These are phyloP conservation scores for Orestias chungarensis DNA, from an alignment of 2,797 vertebrate species.

Conservation along the genomic window DNA sequence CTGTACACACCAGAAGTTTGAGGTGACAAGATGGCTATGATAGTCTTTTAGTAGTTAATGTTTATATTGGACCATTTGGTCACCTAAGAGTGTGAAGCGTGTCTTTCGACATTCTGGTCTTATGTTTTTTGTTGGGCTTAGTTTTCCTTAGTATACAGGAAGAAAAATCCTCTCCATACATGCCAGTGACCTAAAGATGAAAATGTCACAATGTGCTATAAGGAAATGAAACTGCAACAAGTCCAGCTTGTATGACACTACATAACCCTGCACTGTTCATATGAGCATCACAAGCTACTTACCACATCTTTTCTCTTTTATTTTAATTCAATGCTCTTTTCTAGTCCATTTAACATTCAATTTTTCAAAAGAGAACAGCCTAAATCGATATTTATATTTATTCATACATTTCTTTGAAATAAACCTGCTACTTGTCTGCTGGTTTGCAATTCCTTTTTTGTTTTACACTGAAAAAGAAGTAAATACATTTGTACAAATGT, in stretches of 20 bases:
- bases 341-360: not conserved
- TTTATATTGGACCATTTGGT: not conserved
- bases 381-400: not conserved
- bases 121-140: not conserved
- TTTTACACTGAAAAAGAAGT: not conserved
- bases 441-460: not conserved
- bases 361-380: no score
- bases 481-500: not conserved
- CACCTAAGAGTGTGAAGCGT: not conserved
- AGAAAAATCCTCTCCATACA: no score
- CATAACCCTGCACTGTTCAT: not conserved
- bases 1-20: not conserved
- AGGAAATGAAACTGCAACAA: constrained; percentile 5
- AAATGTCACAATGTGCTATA: constrained; percentile 3
- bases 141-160: no score
- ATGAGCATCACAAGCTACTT: not conserved
- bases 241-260: not conserved
- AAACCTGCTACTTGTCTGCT: not conserved
- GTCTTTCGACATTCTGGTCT: not conserved
- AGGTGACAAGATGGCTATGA: not conserved
- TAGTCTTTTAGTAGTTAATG: not conserved
- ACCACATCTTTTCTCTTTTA: not conserved
- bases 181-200: not conserved
- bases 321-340: not conserved
- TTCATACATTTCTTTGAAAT: not conserved